These are phyloP conservation scores for Passer domesticus DNA, from an alignment of 2,113 vertebrate genomes.

Conservation along the genomic window DNA sequence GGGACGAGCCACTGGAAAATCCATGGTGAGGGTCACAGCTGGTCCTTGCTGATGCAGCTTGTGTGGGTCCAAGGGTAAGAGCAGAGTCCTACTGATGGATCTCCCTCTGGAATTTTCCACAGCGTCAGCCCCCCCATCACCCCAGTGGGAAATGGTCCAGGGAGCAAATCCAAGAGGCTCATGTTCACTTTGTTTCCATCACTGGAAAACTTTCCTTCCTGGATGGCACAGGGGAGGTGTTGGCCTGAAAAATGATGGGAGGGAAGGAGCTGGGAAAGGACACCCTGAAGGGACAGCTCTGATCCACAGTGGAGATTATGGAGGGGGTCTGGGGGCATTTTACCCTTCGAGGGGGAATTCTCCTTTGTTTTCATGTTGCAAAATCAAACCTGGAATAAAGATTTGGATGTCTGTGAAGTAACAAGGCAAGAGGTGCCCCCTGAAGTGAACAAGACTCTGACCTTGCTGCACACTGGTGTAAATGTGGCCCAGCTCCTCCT, in stretches of 20 bases:
- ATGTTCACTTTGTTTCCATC: not conserved
- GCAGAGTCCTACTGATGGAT: not conserved
- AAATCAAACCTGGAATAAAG: not conserved
- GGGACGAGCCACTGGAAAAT: not conserved
- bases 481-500: not conserved
- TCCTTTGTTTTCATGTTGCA: not conserved
- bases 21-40: not conserved
- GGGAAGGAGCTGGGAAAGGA: not conserved
- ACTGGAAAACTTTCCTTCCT: not conserved
- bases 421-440: not conserved
- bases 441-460: not conserved
- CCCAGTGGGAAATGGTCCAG: not conserved
- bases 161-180: slow-evolving; percentile 1
- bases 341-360: not conserved
- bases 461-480: not conserved
- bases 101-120: not conserved
- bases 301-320: not conserved
- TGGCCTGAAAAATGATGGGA: not conserved
- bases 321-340: not conserved
- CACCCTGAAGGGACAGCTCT: not conserved
- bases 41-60: not conserved
- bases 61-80: not conserved
- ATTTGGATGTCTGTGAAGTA: not conserved
- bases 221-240: not conserved
- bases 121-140: not conserved